These are phyloP conservation scores for Mesochorus sp. DNA, from an alignment of 2,888 invertebrate genomes.

Conservation along the genomic window DNA sequence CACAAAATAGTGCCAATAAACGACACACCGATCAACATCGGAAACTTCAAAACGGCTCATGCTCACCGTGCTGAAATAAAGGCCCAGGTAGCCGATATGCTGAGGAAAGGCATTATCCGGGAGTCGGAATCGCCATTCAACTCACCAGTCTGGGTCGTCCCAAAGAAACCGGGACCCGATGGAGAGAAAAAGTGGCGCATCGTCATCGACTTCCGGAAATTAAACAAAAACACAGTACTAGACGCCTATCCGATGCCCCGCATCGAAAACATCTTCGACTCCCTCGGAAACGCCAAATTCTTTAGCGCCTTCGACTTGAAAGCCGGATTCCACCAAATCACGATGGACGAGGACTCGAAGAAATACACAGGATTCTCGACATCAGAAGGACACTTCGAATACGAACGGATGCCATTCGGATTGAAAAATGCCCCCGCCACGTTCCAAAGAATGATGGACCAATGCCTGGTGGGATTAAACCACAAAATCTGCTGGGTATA, in stretches of 20 bases:
- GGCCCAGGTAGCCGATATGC: constrained; percentile 17
- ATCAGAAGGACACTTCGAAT: constrained; percentile 37
- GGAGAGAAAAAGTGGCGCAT: constrained; percentile 24
- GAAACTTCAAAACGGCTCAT: constrained; percentile 11
- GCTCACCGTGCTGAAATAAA: constrained; percentile 8
- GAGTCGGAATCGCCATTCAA: constrained; percentile 14
- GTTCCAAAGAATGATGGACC: constrained; percentile 38
- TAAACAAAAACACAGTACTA: constrained; percentile 19
- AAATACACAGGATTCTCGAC: constrained; percentile 47
- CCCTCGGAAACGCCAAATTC: constrained; percentile 27
- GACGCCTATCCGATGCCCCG: constrained; percentile 11
- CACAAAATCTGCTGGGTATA: constrained; percentile 37
- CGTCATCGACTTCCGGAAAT: constrained; percentile 13
- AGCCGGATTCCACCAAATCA: constrained; percentile 46
- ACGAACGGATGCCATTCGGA: constrained; percentile 42
- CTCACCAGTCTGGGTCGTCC: constrained; percentile 18
- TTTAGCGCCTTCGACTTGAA: constrained; percentile 46
- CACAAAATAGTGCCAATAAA: constrained; percentile 8
- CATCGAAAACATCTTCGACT: constrained; percentile 12
- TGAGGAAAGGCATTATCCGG: constrained; percentile 6
- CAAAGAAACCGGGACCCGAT: constrained; percentile 8
- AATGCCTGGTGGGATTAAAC: constrained; percentile 7
- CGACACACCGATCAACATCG: constrained; percentile 5
- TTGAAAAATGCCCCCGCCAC: constrained; percentile 44
- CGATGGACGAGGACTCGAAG: constrained; percentile 25